Evolutionary conservation across 2,888 invertebrate species (phyloP), one percentile per base, ranked within the genome.

Genomic region (Dicranocentrus wangi): DNA sequence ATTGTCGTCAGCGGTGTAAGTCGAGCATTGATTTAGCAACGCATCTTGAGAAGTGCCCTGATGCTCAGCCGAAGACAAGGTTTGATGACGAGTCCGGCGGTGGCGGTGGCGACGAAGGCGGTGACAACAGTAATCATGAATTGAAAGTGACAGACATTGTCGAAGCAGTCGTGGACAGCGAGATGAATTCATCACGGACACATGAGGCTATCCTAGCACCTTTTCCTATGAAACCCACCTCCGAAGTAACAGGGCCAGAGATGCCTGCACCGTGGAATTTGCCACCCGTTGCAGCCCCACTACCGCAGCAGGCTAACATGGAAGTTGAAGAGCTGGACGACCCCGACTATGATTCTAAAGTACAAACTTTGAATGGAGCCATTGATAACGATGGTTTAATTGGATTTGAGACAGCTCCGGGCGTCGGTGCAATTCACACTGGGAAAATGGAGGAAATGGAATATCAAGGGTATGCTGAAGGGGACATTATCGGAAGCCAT

Each of bases 1-100:
- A 93, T 88, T 96, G 96, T 88, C 92, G 95, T 84, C 95, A 94
- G 88, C 91, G 95, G 82, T 96, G 95, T 89, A 95, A 95, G 89
- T 94, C 94, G 27, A 94, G 94, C 86, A 91, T 92, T 2, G 95
- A 95, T 89, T 90, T 96, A 63, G 90, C 93, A 83, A 90, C 92
- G 79, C 96, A 96, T 88, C 90, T 95, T 88, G 92, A 93, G 89
- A 92, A 92, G 43, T 95, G 95, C 88, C 89, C 89, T 7, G 92
- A 91, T 86, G 91, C 92, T 32, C 88, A 63, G 39, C 65, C 81
- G 51, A 42, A 60, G 25, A 82, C 76, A 51, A 78, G 77, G 13
- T 71, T 76, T 10, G 66, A 81, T 32, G 51, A 55, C 17, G 81
- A 53, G n/a, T n/a, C n/a, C 17, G 5, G 60, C 53, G 51, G 81